phyloP scores from a whole-genome alignment of 2,888 invertebrate genomes.

The Hypsopygia costalis region DNA sequence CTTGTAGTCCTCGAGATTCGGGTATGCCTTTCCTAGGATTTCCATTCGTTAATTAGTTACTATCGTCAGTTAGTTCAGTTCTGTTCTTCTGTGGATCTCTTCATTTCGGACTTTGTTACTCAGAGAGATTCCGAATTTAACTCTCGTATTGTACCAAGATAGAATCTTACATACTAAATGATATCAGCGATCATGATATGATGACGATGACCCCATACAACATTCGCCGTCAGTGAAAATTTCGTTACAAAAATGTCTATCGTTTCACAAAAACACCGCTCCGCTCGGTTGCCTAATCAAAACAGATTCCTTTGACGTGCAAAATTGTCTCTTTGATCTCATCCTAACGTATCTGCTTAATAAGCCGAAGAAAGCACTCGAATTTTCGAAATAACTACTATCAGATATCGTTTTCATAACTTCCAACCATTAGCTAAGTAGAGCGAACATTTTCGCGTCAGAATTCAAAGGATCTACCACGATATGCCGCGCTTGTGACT shows the following conservation, averaged over 20 bases:
- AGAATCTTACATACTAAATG: no score
- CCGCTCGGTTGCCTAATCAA: not conserved
- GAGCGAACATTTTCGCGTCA: constrained; percentile 1
- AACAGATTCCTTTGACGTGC: constrained; percentile 2
- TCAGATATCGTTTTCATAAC: constrained; percentile 13
- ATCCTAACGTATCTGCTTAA: not conserved
- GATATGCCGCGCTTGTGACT: not conserved
- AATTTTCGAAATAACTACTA: constrained; percentile 15
- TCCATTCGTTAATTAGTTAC: no score
- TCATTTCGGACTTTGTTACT: no score
- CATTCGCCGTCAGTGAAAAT: no score
- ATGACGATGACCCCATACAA: no score
- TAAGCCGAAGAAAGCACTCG: constrained; percentile 6
- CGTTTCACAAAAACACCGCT: not conserved
- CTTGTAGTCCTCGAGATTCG: no score
- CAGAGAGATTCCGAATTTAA: no score
- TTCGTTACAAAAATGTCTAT: not conserved
- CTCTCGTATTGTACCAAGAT: no score
- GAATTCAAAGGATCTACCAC: constrained; percentile 3
- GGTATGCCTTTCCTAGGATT: no score
- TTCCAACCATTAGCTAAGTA: not conserved
- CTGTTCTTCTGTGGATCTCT: no score
- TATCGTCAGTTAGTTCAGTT: no score
- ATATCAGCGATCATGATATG: no score
- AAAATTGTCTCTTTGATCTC: constrained; percentile 7